Evolutionary conservation across 2,797 vertebrate genomes (phyloP), one percentile per base, ranked within the genome.

Genomic region (Phoeniculus purpureus): DNA sequence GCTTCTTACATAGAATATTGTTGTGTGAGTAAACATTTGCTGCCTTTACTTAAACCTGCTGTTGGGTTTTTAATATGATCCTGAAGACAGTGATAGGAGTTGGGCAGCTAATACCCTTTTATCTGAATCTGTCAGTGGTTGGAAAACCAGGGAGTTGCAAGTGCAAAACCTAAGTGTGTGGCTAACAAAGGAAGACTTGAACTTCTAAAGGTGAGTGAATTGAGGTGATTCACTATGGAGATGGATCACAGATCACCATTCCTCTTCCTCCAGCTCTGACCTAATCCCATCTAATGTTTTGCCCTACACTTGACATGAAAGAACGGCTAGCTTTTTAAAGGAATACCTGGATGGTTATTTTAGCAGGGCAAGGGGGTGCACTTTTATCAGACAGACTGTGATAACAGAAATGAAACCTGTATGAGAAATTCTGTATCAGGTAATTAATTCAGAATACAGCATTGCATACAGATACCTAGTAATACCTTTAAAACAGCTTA

Each of bases 61-160:
- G 3, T 11, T 29, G 9, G 0, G 40, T 59, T 51, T 51, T 70
- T 60, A 1, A 22, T 47, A 4, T 23, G 51, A 64, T 58, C 22
- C 17, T 62, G 23, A 51, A 73, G 21, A 7, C 34, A 51, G 4
- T 31, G 9, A 29, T 20, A 67, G 5, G 12, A 74, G 23, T 19
- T 68, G 22, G 12, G 19, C 26, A 78, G 59, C 10, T 13, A 62
- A 47, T 6, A 58, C 2, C 21, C 25, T 58, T 67, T 54, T 45
- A 34, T n/a, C 37, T 5, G 0, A 31, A 43, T 8, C n/a, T 51
- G 12, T 16, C 29, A 54, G 5, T 2, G 6, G 9, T 0, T 78
- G 32, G n/a, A 59, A 64, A 59, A n/a, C 18, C 31, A 52, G 18
- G 14, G 50, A 81, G 21, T 31, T 77, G 29, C 1, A 77, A 29